Evolutionary conservation across 2,888 invertebrate species (phyloP), one percentile per base, ranked within the genome.

Genomic region (Argynnis bischoffii): DNA sequence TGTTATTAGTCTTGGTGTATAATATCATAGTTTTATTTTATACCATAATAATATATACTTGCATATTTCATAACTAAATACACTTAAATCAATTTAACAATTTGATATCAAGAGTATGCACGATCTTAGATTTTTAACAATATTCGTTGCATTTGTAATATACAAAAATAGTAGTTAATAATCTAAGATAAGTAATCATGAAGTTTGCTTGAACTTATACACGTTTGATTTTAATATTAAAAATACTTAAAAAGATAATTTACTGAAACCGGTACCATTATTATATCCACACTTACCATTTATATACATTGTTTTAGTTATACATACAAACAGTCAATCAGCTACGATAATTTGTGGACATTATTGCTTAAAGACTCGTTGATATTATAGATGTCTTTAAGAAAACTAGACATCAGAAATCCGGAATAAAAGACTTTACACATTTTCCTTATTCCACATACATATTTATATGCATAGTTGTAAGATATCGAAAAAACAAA

Each of bases 1-100:
- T 60, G 46, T 64, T 60, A 69, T 61, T 64, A 69, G 56, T 69
- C 53, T 56, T 68, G 68, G 67, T 64, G 64, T 65, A 48, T 55
- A 61, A 59, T 60, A 69, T 48, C 51, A 47, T 61, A 60, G 51
- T 51, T 51, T 46, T 47, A 57, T 71, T 26, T 60, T 51, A 57
- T 55, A 21, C 51, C 64, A 51, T 60, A 68, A 59, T 26, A 53
- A 48, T 67, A 59, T 53, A 65, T 50, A 47, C 16, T 26, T 59
- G 59, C 41, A 16, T 16, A 51, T 51, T 41, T 41, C 48, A 31
- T 35, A 41, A 53, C 41, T 61, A 61, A 35, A 21, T 53, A 61
- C 18, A 16, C 41, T 51, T 50, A 61, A 61, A 61, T 18, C 61
- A 61, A 61, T 61, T 53, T 21, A 51, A 61, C 41, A 61, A 35